A percentile compares a stretch with the other conserved stretches of the same genome.
Conservation (phyloP, 2,888 invertebrate species). For the Phyto melanocephala region DNA sequence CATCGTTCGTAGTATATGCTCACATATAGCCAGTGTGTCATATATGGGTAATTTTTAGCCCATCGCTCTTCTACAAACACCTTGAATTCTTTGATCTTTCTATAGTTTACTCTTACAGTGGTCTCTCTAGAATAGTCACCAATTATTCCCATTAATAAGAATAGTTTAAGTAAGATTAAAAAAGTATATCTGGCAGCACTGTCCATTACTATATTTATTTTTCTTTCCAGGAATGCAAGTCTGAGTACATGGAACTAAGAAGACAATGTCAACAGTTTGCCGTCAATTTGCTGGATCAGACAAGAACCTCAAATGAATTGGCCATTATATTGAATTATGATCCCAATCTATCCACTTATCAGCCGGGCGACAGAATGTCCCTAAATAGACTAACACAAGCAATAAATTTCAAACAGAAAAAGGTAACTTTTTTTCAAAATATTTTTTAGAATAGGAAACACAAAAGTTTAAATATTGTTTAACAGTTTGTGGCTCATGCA, state of each 20-base stretch:
- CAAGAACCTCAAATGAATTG: conserved; percentile 93
- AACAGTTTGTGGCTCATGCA: conserved; percentile 95
- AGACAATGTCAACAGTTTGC: conserved; percentile 93
- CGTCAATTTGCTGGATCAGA: conserved; percentile 93
- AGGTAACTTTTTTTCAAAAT: conserved; percentile 80
- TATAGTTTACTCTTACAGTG: too few relatives aligned
- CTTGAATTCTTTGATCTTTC: too few relatives aligned
- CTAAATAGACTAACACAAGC: conserved; percentile 92
- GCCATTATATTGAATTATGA: conserved; percentile 96
- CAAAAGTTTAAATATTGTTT: neutral
- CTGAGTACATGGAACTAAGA: conserved; percentile 92
- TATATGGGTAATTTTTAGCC: too few relatives aligned
- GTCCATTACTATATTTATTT: too few relatives aligned
- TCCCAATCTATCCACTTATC: conserved; percentile 85
- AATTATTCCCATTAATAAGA: too few relatives aligned
- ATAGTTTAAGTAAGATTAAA: too few relatives aligned
- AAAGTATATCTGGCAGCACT: too few relatives aligned
- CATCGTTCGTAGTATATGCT: too few relatives aligned
- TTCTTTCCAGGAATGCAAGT: conserved; percentile 87
- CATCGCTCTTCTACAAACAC: too few relatives aligned
- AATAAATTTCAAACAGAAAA: conserved; percentile 96
- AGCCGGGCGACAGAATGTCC: conserved; percentile 90
- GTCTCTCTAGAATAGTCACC: too few relatives aligned
- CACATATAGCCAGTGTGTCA: too few relatives aligned
- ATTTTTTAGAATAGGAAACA: neutral